Evolutionary conservation across 2,113 vertebrate species (phyloP).

Genomic region (Toxotes jaculatrix): DNA sequence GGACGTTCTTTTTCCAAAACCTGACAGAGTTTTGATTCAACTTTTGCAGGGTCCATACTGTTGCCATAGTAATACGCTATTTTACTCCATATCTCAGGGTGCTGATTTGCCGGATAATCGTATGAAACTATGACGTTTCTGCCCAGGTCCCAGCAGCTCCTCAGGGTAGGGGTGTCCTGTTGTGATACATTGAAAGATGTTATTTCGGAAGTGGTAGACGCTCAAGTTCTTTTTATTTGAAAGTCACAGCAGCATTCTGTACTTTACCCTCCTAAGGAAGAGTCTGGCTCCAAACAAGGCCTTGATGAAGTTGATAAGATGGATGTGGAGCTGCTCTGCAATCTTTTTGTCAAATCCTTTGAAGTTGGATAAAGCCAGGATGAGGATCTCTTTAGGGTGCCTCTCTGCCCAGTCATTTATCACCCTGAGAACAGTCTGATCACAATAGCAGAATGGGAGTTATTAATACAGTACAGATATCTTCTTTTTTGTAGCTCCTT

Average conservation of each 20-base stretch:
- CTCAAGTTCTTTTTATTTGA: background rate
- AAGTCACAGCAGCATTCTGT: background rate
- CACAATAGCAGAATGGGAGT: background rate
- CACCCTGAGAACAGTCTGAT: conserved; percentile 60
- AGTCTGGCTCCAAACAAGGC: conserved; percentile 61
- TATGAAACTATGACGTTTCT: conserved; percentile 70
- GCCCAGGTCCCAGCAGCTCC: conserved; percentile 58
- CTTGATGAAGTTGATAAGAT: conserved; percentile 65
- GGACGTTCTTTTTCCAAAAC: conserved; percentile 27
- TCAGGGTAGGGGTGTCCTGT: conserved; percentile 48
- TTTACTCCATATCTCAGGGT: conserved; percentile 51
- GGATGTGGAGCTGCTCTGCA: conserved; percentile 34
- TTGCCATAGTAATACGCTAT: conserved; percentile 64
- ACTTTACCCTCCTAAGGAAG: conserved; percentile 6
- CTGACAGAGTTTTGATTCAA: conserved; percentile 26
- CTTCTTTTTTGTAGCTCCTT: background rate
- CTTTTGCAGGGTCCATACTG: conserved; percentile 41
- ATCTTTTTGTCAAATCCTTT: conserved; percentile 40
- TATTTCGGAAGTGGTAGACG: background rate
- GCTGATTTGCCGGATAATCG: conserved; percentile 20
- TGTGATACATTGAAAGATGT: background rate
- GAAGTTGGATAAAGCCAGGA: conserved; percentile 72
- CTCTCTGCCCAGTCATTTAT: conserved; percentile 59
- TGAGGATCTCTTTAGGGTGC: conserved; percentile 71
- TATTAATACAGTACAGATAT: background rate